Evolutionary conservation across 2,113 vertebrate species (phyloP), one percentile per base, ranked within the genome.

Genomic region (Danionella cerebrum): DNA sequence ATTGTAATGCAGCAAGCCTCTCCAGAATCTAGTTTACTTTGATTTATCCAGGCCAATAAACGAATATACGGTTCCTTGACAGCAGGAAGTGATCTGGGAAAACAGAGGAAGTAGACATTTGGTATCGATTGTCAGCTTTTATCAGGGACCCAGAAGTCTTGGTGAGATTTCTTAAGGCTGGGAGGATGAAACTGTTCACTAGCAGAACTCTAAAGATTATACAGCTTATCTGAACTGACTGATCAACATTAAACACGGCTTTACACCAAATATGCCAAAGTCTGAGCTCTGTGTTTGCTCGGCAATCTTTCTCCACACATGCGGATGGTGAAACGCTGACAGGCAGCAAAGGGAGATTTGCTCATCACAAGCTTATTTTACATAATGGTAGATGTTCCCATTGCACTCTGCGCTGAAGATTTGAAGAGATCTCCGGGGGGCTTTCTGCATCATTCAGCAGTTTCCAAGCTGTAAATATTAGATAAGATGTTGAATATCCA

Each of bases 111-210:
- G 70, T 47, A 59, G 52, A 62, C 36, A 70, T 75, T 57, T 74
- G 81, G 69, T 78, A 80, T 78, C 71, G 76, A 77, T 80, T 55
- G 77, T 69, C 74, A 83, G 76, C 72, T 66, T 51, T 44, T 74
- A 67, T 69, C 69, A 44, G 63, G 77, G 70, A 83, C 55, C 16
- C 69, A 59, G 51, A 69, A 71, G 72, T 69, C 63, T 60, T 75
- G 82, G 76, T 79, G 72, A 53, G 39, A 47, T 24, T n/a, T n/a
- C n/a, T n/a, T n/a, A n/a, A n/a, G n/a, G n/a, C n/a, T n/a, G 77
- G 78, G 71, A 77, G 71, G 72, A 1, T 10, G 79, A 79, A 60
- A 75, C 74, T 70, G 73, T 82, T 79, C 73, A 69, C 39, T 79
- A 74, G 77, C 63, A 67, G 78, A 78, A 76, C 71, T 79, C 71